Evolutionary conservation across 1,140 invertebrate species (phyloP).

Genomic region (Euura saliciscinereae): DNA sequence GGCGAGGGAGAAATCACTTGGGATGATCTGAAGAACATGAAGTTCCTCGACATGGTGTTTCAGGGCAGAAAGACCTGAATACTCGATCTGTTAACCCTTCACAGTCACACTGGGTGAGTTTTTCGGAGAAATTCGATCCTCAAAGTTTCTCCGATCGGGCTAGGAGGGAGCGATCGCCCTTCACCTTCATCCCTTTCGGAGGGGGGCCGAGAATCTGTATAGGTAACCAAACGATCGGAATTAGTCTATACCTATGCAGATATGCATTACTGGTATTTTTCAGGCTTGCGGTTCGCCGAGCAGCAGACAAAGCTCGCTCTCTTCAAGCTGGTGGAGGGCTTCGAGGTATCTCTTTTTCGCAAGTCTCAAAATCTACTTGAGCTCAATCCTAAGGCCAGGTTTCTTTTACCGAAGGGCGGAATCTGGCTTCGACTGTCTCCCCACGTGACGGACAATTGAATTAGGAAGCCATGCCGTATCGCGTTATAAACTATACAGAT

Average conservation of each 20-base stretch:
- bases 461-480: too few species aligned
- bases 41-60: constrained; percentile 58
- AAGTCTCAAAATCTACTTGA: not conserved
- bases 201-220: constrained; percentile 64
- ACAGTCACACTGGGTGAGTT: too few species aligned
- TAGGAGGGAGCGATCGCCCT: constrained; percentile 43
- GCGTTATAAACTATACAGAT: too few species aligned
- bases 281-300: not conserved
- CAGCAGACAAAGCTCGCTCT: not conserved
- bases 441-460: too few species aligned
- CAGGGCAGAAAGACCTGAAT: too few species aligned
- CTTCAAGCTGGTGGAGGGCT: not conserved
- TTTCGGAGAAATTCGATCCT: constrained; percentile 71
- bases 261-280: too few species aligned
- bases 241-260: too few species aligned
- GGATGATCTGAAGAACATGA: constrained; percentile 48
- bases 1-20: constrained; percentile 42
- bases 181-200: constrained; percentile 64
- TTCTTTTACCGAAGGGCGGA: not conserved
- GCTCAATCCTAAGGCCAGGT: not conserved
- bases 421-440: not conserved
- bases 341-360: not conserved
- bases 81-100: too few species aligned
- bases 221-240: too few species aligned
- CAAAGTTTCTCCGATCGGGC: constrained; percentile 67